A percentile compares a stretch with the other conserved stretches of the same genome.
Conservation (phyloP, 2,797 vertebrate genomes). For the Sebastes matsubarae region DNA sequence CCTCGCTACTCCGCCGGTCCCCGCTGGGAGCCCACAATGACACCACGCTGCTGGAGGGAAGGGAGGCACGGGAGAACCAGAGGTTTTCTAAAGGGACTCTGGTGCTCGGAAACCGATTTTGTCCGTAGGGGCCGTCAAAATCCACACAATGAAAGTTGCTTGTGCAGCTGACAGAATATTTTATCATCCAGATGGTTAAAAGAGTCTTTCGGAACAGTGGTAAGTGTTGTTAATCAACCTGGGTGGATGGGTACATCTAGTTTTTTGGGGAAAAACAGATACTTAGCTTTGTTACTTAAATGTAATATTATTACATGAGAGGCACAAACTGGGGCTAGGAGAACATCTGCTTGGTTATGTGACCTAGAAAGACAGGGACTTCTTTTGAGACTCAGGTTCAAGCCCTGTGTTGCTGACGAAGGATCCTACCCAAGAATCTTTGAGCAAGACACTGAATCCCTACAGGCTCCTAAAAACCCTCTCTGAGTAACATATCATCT, state of each 20-base stretch:
- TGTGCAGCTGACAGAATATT: background rate
- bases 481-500: background rate
- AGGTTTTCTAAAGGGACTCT: too few species aligned
- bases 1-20: too few species aligned
- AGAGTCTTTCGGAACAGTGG: background rate
- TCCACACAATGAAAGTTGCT: too few species aligned
- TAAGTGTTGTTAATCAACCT: background rate
- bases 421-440: background rate
- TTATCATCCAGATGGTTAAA: background rate
- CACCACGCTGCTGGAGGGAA: too few species aligned
- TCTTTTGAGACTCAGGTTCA: background rate
- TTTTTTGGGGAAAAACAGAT: background rate
- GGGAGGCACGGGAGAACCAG: too few species aligned
- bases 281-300: background rate
- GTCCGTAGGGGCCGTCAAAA: too few species aligned
- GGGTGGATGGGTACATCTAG: background rate
- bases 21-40: too few species aligned
- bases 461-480: background rate
- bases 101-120: too few species aligned
- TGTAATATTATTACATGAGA: background rate
- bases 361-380: background rate
- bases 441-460: background rate
- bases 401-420: background rate
- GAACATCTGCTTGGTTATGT: background rate
- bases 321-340: background rate